Evolutionary conservation across 2,113 vertebrate genomes (phyloP).

Genomic region (Pterophyllum scalare): DNA sequence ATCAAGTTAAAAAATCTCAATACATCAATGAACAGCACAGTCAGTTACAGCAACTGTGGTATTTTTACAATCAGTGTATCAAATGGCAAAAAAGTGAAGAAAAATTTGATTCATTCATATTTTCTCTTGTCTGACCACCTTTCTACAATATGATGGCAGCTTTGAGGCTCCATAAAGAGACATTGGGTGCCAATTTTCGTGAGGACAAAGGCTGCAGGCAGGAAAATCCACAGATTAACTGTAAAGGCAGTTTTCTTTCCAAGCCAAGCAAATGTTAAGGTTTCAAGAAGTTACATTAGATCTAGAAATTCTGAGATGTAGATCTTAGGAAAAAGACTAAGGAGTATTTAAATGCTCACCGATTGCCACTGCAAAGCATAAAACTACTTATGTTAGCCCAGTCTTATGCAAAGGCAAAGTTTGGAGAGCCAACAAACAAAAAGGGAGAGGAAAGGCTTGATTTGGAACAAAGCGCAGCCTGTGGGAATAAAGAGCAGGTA

Average conservation of each 20-base stretch:
- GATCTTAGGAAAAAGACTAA: slow-evolving; percentile 5
- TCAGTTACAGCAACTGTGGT: neutral
- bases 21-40: too few species aligned
- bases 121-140: neutral
- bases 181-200: neutral
- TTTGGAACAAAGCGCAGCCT: slow-evolving; percentile 48
- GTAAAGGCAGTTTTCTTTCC: slow-evolving; percentile 17
- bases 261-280: slow-evolving; percentile 21
- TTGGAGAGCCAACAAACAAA: neutral
- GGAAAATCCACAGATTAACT: slow-evolving; percentile 21
- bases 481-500: slow-evolving; percentile 37
- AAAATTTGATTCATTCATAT: neutral
- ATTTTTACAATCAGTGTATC: neutral
- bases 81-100: neutral
- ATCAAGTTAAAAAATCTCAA: neutral
- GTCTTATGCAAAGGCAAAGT: slow-evolving; percentile 8
- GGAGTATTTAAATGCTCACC: neutral
- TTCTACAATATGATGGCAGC: slow-evolving; percentile 5
- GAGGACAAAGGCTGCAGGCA: slow-evolving; percentile 46
- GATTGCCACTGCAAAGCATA: slow-evolving; percentile 26
- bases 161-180: neutral
- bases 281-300: slow-evolving; percentile 7
- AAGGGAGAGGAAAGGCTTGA: slow-evolving; percentile 18
- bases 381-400: slow-evolving; percentile 17
- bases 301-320: neutral